Base-by-base conservation (phyloP, 2,888 invertebrate genomes). In the Stegana nigrithorax region DNA sequence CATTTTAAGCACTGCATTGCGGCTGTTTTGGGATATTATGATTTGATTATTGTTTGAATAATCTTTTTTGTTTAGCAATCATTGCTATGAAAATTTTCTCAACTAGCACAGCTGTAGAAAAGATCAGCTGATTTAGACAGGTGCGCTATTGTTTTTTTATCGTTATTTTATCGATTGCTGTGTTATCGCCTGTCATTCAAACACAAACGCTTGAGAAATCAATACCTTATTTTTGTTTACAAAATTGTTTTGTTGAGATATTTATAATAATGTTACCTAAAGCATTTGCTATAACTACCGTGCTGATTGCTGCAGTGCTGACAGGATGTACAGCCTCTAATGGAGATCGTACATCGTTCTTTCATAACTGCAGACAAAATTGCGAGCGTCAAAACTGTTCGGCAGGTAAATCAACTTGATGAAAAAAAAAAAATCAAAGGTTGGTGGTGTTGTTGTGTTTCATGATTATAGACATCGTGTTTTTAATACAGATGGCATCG, bases 311-410 rank as follows among this genome's bases (percentile, higher is more conserved):
- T 14, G 44, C 59, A 32, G 10, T 62, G n/a, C n/a, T n/a, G 4
- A 17, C 27, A 4, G 27, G 10, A 21, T 66, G 68, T 25, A 29
- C 21, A 12, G 74, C 73, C 45, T 88, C 88, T 4, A 75, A 83
- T 53, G 88, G 88, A 0, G 88, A 88, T 73, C 82, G 84, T 1
- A 88, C 87, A n/a, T 85, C 85, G 44, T 86, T 86, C 60, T 88
- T 87, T 68, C 83, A 83, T 65, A 86, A 86, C 65, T 88, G 88
- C 72, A 83, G 86, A 8, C 81, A 84, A 67, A 84, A 85, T 64
- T 88, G 88, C 67, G 81, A 81, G 57, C 78, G 81, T 36, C 81
- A 81, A 59, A 87, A 87, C 66, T 88, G 88, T 64, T 86, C 87
- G 25, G 78, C 83, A 69, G 87, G 88, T 86, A 71, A 63, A n/a